A percentile compares a stretch with the other conserved stretches of the same genome.
phyloP scores from a whole-genome alignment of 2,888 invertebrate species.

The Melipona beecheii region DNA sequence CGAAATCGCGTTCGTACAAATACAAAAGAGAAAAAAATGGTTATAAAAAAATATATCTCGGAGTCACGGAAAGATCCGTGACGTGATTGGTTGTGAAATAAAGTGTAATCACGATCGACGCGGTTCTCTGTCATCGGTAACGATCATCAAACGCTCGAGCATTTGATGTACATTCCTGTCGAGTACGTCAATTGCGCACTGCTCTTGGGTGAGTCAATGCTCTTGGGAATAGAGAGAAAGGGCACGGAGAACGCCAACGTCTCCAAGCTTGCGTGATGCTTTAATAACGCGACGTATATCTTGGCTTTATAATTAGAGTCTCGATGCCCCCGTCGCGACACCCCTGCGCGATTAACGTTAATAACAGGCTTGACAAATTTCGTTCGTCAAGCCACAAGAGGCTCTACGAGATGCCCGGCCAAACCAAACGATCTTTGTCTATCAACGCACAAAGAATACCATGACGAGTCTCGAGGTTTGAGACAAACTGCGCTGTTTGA shows the following conservation, averaged over 20 bases:
- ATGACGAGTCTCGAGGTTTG: background rate
- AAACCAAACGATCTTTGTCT: background rate
- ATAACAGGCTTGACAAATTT: conserved; percentile 14
- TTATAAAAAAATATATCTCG: no score
- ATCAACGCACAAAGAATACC: background rate
- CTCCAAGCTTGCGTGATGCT: conserved; percentile 21
- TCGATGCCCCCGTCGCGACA: background rate
- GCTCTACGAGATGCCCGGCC: background rate
- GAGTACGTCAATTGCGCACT: conserved; percentile 30
- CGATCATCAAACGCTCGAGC: conserved; percentile 8
- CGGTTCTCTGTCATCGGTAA: conserved; percentile 39
- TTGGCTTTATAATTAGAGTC: conserved; percentile 23
- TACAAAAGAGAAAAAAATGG: no score
- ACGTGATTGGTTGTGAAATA: background rate
- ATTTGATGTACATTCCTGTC: conserved; percentile 55
- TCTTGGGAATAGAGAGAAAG: background rate
- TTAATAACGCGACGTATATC: background rate
- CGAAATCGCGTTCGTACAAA: no score
- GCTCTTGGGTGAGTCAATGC: conserved; percentile 41
- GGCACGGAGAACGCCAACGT: background rate
- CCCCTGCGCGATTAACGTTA: conserved; percentile 19
- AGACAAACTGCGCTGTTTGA: no score
- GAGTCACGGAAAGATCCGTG: no score
- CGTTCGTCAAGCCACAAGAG: background rate
- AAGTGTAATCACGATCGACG: conserved; percentile 34